Conservation (phyloP, 1,140 invertebrate species). For the Lordiphosa mommai region DNA sequence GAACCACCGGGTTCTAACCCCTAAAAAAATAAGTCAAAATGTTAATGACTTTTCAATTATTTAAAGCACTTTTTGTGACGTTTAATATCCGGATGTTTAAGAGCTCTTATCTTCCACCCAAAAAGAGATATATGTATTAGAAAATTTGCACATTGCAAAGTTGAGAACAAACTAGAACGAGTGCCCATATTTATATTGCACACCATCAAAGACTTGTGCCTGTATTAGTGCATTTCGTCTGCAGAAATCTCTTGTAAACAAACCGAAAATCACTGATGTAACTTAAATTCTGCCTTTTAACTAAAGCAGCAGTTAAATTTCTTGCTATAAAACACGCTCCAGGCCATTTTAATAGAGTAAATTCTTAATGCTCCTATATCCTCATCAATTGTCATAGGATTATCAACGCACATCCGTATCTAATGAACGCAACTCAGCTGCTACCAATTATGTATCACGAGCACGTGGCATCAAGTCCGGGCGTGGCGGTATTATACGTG, state of each 20-base stretch:
- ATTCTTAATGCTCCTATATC: constrained; percentile 64
- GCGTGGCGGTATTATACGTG: constrained; percentile 63
- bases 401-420: constrained; percentile 63
- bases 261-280: too few relatives aligned
- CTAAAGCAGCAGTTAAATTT: constrained; percentile 1
- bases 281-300: too few relatives aligned
- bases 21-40: too few relatives aligned
- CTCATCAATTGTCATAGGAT: constrained; percentile 78
- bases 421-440: constrained; percentile 61
- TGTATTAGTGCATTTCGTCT: too few relatives aligned
- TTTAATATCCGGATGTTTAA: constrained; percentile 59
- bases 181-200: constrained; percentile 31
- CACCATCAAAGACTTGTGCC: constrained; percentile 51
- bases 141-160: constrained; percentile 46
- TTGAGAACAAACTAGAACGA: constrained; percentile 43
- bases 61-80: constrained; percentile 71
- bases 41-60: constrained; percentile 72
- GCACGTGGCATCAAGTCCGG: constrained; percentile 55
- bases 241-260: too few relatives aligned
- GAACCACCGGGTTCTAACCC: too few relatives aligned
- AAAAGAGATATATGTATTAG: constrained; percentile 34
- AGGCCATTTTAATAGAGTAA: constrained; percentile 37
- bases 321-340: constrained; percentile 1
- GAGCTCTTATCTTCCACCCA: constrained; percentile 30
- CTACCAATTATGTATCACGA: constrained; percentile 61